A percentile compares a stretch with the other conserved stretches of the same genome.
Conservation (phyloP, 2,797 vertebrate genomes). For the Trachops cirrhosus region DNA sequence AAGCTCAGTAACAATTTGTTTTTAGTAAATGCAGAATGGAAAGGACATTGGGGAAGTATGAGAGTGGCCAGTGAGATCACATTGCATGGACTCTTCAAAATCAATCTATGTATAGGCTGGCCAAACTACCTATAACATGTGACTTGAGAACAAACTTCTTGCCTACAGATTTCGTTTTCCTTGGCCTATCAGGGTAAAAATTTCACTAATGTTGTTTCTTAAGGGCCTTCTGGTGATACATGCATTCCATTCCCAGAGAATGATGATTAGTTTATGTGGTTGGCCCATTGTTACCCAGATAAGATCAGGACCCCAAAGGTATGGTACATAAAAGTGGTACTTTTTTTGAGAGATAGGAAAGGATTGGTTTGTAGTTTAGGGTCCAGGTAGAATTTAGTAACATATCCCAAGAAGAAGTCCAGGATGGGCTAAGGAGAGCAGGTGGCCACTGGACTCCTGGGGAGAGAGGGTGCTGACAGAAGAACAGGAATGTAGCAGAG, state of each 20-base stretch:
- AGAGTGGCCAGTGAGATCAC: background rate
- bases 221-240: background rate
- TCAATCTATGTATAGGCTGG: background rate
- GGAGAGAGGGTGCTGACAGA: background rate
- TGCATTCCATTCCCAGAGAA: background rate
- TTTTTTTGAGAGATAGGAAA: background rate
- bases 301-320: background rate
- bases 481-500: background rate
- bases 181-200: background rate
- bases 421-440: background rate
- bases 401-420: background rate
- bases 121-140: background rate
- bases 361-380: background rate
- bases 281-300: background rate
- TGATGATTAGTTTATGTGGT: background rate
- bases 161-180: background rate
- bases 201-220: background rate
- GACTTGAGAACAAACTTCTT: conserved; percentile 28
- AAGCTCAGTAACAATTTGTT: background rate
- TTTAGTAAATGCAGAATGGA: conserved; percentile 10
- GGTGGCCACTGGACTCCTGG: background rate
- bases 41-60: background rate
- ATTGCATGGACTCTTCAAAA: conserved; percentile 20
- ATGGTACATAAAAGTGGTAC: background rate
- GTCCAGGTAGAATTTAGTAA: background rate